Evolutionary conservation across 2,888 invertebrate species (phyloP), one percentile per base, ranked within the genome.

Genomic region (Acronicta psi): DNA sequence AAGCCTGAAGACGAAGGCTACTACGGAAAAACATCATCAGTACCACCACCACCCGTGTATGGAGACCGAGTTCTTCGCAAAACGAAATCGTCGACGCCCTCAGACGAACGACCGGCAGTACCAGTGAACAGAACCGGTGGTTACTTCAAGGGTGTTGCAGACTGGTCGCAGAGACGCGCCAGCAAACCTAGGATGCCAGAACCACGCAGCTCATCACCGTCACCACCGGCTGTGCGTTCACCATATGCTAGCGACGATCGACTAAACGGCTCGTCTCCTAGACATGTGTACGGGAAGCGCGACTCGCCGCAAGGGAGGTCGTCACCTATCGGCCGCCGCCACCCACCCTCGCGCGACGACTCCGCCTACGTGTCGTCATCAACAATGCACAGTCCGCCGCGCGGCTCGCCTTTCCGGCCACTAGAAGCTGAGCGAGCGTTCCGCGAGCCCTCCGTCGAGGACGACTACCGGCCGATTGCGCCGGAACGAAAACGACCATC

Each of bases 91-190:
- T 93, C 94, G 18, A 93, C 95, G 2, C 93, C 95, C 0, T 94
- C 95, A 0, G 95, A 95, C 73, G 95, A 95, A 77, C 88, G 93
- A 53, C 81, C 89, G 14, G 85, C 86, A 38, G 90, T 87, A 40
- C 88, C 94, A 31, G 84, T 85, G 40, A 92, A 92, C 69, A 90
- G 91, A 43, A 94, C 87, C 55, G 93, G 89, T 71, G 95, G 96
- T 45, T 96, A 95, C 80, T 96, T 95, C 80, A 96, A 96, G 75
- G 97, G 97, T 18, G 96, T 97, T 54, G 96, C 96, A 51, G 97
- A 97, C 79, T 97, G 97, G 97, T 96, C 96, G 1, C 97, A 97
- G 81, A 94, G 96, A 54, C 94, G 95, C 49, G 95, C 94, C 38
- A 91, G 84, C 51, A 94, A 95, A 51, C 94, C 94, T 8, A 91